These are phyloP conservation scores for Drosophila phalerata DNA, from an alignment of 2,888 invertebrate genomes.

Conservation along the genomic window DNA sequence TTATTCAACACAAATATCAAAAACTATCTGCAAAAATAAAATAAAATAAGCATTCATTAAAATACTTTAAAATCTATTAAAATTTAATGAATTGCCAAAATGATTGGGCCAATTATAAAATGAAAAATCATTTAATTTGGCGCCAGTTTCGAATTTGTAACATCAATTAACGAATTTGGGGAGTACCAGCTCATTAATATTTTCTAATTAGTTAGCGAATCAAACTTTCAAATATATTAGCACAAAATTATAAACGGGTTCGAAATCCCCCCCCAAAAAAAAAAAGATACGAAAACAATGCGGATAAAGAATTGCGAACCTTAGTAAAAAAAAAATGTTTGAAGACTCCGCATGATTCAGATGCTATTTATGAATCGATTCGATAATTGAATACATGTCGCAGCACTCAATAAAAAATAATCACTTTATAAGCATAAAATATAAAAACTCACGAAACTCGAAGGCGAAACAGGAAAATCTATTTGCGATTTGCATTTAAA, in stretches of 20 bases:
- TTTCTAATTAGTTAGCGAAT: slow-evolving; percentile 58
- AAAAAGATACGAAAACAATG: slow-evolving; percentile 7
- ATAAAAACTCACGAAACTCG: slow-evolving; percentile 36
- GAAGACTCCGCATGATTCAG: slow-evolving; percentile 59
- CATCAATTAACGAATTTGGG: slow-evolving; percentile 36
- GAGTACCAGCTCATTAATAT: slow-evolving; percentile 31
- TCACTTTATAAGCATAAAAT: slow-evolving; percentile 24
- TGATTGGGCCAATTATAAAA: slow-evolving; percentile 17
- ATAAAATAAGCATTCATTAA: neutral
- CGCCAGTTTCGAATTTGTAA: slow-evolving; percentile 10
- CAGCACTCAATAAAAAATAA: slow-evolving; percentile 40
- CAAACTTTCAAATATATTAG: slow-evolving; percentile 68
- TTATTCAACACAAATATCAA: neutral
- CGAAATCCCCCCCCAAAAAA: slow-evolving; percentile 12
- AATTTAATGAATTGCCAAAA: slow-evolving; percentile 11
- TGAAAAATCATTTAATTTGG: slow-evolving; percentile 1
- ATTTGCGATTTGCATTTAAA: slow-evolving; percentile 71
- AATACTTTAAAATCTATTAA: neutral
- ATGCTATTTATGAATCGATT: slow-evolving; percentile 54
- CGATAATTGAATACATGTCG: slow-evolving; percentile 53
- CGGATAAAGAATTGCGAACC: slow-evolving; percentile 24
- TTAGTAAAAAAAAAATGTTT: slow-evolving; percentile 55
- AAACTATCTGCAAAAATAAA: neutral
- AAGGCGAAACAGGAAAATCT: slow-evolving; percentile 58
- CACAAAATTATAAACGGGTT: slow-evolving; percentile 72